Conservation (phyloP, 2,888 invertebrate species). For the Silvanus unidentatus region DNA sequence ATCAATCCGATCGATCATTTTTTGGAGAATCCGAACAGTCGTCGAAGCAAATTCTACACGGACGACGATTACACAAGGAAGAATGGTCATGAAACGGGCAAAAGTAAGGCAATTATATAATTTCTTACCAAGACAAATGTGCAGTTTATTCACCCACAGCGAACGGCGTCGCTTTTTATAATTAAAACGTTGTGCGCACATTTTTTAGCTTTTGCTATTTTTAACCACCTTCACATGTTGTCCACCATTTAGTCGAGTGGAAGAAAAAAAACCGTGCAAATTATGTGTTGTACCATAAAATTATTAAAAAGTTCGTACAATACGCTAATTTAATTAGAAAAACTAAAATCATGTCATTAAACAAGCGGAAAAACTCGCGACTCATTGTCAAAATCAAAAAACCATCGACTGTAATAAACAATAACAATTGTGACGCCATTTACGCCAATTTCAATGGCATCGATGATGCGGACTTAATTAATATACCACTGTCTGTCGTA, state of each 20-base stretch:
- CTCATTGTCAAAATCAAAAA: constrained; percentile 22
- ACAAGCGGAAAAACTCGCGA: constrained; percentile 24
- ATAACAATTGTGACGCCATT: constrained; percentile 20
- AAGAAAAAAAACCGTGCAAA: constrained; percentile 13
- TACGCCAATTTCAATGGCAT: constrained; percentile 26
- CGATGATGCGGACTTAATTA: constrained; percentile 35
- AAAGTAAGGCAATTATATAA: constrained; percentile 28
- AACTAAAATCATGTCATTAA: constrained; percentile 24
- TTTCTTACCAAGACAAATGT: constrained; percentile 2
- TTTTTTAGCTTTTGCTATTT: constrained; percentile 23
- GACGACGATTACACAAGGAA: constrained; percentile 15
- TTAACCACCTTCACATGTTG: constrained; percentile 9
- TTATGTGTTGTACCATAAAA: constrained; percentile 34
- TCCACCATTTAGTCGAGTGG: constrained; percentile 13
- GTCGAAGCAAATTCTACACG: constrained; percentile 26
- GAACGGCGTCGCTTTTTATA: background rate
- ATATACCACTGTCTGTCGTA: constrained; percentile 44
- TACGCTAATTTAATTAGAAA: constrained; percentile 12
- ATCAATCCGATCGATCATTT: constrained; percentile 56
- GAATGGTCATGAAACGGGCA: constrained; percentile 19
- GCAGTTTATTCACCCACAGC: background rate
- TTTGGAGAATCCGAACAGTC: constrained; percentile 15
- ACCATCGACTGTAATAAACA: constrained; percentile 5
- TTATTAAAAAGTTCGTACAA: constrained; percentile 35
- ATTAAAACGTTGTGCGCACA: constrained; percentile 11